Base-by-base conservation (phyloP, 2,888 invertebrate genomes). In the Drosophila kuntzei region DNA sequence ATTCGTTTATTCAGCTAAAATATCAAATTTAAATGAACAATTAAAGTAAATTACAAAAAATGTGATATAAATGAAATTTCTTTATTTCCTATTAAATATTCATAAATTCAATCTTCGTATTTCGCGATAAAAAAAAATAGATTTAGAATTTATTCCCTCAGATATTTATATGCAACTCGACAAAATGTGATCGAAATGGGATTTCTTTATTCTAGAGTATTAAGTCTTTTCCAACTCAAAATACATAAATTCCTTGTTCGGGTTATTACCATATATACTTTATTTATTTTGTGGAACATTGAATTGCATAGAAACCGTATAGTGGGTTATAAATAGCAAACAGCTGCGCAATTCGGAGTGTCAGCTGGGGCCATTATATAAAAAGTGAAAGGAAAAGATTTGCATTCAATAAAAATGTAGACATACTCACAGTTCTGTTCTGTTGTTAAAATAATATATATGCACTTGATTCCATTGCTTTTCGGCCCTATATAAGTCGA, bases 401-500 rank as follows among this genome's bases (percentile, higher is more conserved):
- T 49, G 37, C 20, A 22, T 36, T 34, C 34, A 36, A 29, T 37
- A 18, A 14, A 43, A 32, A 20, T 32, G 49, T 34, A 27, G 12
- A 34, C 9, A 37, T n/a, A n/a, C 32, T 2, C 7, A 12, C 39
- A 39, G 12, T 3, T n/a, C 5, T 14, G 14, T 32, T 53, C 12
- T 25, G 12, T 6, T 22, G 2, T 20, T 14, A 22, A 27, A 7
- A 27, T 27, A 6, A 3, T 25, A 25, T 25, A 8, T 53, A 53
- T 27, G 12, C 7, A 43, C 22, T 32, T 41, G 3, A 14, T 11
- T 14, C 18, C 43, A 34, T 72, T 74, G 62, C 74, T 59, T 27
- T 9, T 18, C 11, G 7, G 12, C 0, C 27, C 39, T 67, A 74
- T 74, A 74, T 71, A 74, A 76, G 36, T 47, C 47, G n/a, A 6